Evolutionary conservation across 2,113 vertebrate genomes (phyloP).

Genomic region (Thinocorus orbignyianus): DNA sequence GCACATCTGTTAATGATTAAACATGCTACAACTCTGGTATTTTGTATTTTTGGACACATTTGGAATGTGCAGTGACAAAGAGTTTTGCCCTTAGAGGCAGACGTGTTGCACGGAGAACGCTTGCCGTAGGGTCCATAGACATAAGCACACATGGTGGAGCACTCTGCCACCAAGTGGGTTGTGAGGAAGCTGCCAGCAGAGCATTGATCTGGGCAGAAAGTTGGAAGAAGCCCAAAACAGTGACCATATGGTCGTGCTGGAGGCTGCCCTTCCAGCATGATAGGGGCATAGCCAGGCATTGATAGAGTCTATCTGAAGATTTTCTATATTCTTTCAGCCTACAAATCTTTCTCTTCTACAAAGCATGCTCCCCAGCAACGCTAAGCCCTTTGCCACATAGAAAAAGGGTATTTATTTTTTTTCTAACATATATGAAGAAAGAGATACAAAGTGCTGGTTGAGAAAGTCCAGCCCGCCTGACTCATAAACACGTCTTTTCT

Average conservation of each 20-base stretch:
- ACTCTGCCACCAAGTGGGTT: not conserved
- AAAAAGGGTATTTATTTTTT: fast-evolving
- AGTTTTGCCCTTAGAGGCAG: not conserved
- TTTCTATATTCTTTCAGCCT: not conserved
- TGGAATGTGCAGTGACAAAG: not conserved
- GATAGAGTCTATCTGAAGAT: not conserved
- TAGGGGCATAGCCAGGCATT: not conserved
- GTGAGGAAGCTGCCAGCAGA: not conserved
- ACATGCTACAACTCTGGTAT: not conserved
- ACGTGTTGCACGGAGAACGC: not conserved
- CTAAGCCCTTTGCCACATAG: not conserved
- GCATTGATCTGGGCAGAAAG: not conserved
- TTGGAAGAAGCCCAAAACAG: not conserved
- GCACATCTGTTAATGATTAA: not conserved
- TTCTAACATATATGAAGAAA: not conserved
- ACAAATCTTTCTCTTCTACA: not conserved
- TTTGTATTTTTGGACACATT: not conserved
- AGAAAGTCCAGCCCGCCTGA: not conserved
- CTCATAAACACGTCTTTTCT: not conserved
- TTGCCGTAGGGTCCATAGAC: not conserved
- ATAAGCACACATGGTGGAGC: not conserved
- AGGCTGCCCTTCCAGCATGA: not conserved
- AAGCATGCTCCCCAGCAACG: not conserved
- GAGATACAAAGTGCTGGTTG: not conserved
- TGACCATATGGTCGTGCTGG: not conserved